Evolutionary conservation across 2,888 invertebrate species (phyloP), one percentile per base, ranked within the genome.

Genomic region (Megaustenia siamemsis): DNA sequence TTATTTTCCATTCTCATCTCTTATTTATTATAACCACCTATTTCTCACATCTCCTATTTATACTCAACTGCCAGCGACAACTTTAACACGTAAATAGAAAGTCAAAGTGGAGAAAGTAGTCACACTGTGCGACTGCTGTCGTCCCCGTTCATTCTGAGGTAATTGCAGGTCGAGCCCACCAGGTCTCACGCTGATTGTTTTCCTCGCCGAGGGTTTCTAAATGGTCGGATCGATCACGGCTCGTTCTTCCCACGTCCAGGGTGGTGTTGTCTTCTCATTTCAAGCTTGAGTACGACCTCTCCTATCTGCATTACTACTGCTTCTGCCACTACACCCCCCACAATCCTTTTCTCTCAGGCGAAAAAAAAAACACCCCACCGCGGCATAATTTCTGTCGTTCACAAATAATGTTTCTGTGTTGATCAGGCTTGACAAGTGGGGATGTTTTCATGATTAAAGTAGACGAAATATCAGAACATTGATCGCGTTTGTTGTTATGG

Each of bases 101-200:
- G n/a, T n/a, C n/a, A 10, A 40, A 6, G n/a, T 24, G 40, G 69
- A 21, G 24, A n/a, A 69, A 38, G 24, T 15, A 69, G 45, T 32
- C 71, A 35, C 71, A 73, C n/a, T 3, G 43, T 45, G 8, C 28
- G 71, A 45, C 43, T 73, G 43, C 71, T 45, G 71, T 73, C 45
- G 45, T 73, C 45, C 45, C 71, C 45, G 43, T 43, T 43, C 28
- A 45, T 73, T 28, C 5, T 28, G 28, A 15, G 43, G 71, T 73
- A 73, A 73, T 73, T 73, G n/a, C 71, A 2, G 71, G n/a, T 45
- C 28, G 45, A 28, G 28, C 18, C 71, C 45, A 45, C 71, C 24
- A 28, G 45, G 71, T 28, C 45, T 24, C 71, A 71, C 71, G 45
- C 71, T 73, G 71, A 73, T 73, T 45, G 71, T 45, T 73, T 73